phyloP scores from a whole-genome alignment of 1,140 invertebrate species.

The Drosophila suzukii region DNA sequence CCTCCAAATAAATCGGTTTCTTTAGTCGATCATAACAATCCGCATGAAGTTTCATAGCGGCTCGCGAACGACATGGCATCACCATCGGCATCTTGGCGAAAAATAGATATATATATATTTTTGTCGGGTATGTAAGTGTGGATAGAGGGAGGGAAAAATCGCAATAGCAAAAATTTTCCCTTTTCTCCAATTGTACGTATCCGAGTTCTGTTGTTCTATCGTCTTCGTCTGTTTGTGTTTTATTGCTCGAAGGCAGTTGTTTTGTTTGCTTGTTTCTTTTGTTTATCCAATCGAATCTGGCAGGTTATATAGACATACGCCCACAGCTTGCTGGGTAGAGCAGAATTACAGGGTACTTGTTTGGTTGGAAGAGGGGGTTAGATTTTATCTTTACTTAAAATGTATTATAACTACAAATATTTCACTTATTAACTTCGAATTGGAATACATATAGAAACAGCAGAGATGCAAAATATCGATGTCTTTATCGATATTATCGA shows the following conservation, averaged over 20 bases:
- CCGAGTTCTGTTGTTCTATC: not conserved
- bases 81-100: constrained; percentile 43
- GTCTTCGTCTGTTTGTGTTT: constrained; percentile 25
- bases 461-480: no score
- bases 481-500: no score
- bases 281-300: constrained; percentile 12
- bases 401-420: no score
- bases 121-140: no score
- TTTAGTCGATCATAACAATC: constrained; percentile 57
- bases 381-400: no score
- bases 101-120: not conserved
- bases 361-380: no score
- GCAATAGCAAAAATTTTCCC: not conserved
- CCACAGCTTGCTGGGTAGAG: not conserved
- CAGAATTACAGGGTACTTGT: not conserved
- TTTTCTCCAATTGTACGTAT: not conserved
- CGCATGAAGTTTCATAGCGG: constrained; percentile 18
- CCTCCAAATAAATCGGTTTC: constrained; percentile 40
- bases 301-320: not conserved
- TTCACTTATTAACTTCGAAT: no score
- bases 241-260: constrained; percentile 35
- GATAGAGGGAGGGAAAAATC: not conserved
- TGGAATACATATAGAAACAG: no score
- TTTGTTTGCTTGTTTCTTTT: constrained; percentile 23
- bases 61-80: constrained; percentile 50